A percentile compares a stretch with the other conserved stretches of the same genome.
phyloP scores from a whole-genome alignment of 64 coral and sea anemone genomes.

The Anthopleura sola region DNA sequence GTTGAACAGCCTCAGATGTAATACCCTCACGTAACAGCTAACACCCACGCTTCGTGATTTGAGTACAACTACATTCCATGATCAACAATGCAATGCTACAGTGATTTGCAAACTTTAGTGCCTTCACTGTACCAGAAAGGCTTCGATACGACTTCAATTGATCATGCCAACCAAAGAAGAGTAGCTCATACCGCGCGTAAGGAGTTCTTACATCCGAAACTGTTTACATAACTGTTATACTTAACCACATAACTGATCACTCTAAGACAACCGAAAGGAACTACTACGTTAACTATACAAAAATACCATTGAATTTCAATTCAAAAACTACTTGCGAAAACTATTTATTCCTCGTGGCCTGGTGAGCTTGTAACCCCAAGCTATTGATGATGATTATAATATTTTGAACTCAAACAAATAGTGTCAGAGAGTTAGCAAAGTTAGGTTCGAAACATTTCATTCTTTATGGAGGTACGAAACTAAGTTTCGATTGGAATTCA shows the following conservation, averaged over 20 bases:
- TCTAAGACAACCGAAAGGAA: background rate
- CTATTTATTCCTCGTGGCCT: background rate
- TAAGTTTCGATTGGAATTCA: background rate
- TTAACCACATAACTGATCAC: background rate
- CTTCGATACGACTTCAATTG: background rate
- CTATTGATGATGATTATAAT: background rate
- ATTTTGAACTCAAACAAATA: background rate
- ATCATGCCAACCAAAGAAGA: background rate
- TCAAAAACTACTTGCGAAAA: background rate
- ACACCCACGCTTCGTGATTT: background rate
- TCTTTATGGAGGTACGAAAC: background rate
- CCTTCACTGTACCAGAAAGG: background rate
- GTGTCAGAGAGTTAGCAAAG: background rate
- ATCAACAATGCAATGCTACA: background rate
- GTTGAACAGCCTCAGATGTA: background rate
- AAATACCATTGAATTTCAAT: background rate
- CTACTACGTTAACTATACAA: background rate
- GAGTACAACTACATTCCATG: conserved; percentile 3
- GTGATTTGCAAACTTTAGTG: background rate
- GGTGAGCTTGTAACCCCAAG: background rate
- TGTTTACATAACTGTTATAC: background rate
- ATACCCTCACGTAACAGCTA: background rate
- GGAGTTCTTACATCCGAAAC: background rate
- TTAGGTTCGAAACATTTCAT: background rate
- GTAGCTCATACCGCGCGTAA: background rate